These are phyloP conservation scores for Diarsia brunnea DNA, from an alignment of 2,888 invertebrate species.

Conservation along the genomic window DNA sequence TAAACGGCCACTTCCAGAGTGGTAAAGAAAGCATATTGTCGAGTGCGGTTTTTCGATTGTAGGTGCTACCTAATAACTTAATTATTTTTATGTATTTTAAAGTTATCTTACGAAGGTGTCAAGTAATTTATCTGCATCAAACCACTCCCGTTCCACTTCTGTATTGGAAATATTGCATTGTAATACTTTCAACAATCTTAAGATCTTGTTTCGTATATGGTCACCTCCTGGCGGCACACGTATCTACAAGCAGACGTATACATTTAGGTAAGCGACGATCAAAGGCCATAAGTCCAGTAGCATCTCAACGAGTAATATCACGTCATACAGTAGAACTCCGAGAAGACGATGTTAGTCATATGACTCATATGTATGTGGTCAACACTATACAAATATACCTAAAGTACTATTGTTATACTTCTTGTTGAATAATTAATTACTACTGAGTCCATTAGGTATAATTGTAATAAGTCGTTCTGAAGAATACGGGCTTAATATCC, in stretches of 20 bases:
- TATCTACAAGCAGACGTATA: constrained; percentile 60
- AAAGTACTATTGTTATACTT: too few relatives aligned
- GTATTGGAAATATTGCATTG: constrained; percentile 68
- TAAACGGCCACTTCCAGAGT: not conserved
- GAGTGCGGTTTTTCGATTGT: not conserved
- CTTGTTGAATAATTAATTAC: too few relatives aligned
- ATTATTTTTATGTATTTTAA: not conserved
- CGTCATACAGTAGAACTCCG: not conserved
- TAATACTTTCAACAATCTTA: constrained; percentile 71
- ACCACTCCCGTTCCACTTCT: constrained; percentile 66
- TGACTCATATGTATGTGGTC: not conserved
- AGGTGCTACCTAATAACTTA: not conserved
- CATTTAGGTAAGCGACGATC: not conserved
- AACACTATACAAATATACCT: too few relatives aligned
- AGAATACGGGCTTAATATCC: too few relatives aligned
- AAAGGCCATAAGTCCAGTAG: not conserved
- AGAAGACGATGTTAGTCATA: not conserved
- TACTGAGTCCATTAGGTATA: too few relatives aligned
- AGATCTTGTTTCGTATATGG: constrained; percentile 58
- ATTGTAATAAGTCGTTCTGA: too few relatives aligned
- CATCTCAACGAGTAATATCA: not conserved
- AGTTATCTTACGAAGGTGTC: constrained; percentile 68
- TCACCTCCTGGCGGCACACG: constrained; percentile 54
- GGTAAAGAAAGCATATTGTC: not conserved
- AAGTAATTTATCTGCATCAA: constrained; percentile 66